phyloP scores from a whole-genome alignment of 2,797 vertebrate species.

The Myoxocephalus aenaeus region DNA sequence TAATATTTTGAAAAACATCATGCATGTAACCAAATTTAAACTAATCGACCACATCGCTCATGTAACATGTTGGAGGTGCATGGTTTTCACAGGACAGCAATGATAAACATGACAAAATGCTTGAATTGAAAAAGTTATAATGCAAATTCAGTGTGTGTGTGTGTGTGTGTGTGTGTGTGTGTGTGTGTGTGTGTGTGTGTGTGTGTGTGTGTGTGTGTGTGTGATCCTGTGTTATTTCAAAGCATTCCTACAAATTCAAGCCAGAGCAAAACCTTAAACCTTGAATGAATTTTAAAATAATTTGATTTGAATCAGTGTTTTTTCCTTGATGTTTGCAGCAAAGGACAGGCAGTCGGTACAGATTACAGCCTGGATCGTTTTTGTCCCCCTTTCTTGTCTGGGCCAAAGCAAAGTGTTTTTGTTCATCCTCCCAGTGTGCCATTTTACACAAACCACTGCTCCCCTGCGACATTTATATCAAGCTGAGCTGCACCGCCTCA shows the following conservation, averaged over 20 bases:
- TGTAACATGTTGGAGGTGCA: neutral
- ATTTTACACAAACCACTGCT: slow-evolving; percentile 59
- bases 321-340: slow-evolving; percentile 19
- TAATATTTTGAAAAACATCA: neutral
- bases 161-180: too few relatives aligned
- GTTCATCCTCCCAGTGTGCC: slow-evolving; percentile 52
- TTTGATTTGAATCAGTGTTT: neutral
- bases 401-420: slow-evolving; percentile 38
- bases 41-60: neutral
- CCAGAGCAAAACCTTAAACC: neutral
- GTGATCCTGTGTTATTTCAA: neutral
- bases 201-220: too few relatives aligned
- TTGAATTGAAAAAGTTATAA: neutral
- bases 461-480: slow-evolving; percentile 50
- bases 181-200: too few relatives aligned
- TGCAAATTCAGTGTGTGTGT: neutral
- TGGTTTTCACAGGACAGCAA: neutral
- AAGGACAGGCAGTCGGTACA: slow-evolving; percentile 32
- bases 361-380: slow-evolving; percentile 16
- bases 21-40: neutral
- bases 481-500: slow-evolving; percentile 35
- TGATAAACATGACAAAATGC: neutral
- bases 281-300: neutral
- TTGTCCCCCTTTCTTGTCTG: slow-evolving; percentile 10
- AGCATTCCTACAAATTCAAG: neutral